Conservation (phyloP, 2,888 invertebrate genomes). For the Caenorhabditis sulstoni region DNA sequence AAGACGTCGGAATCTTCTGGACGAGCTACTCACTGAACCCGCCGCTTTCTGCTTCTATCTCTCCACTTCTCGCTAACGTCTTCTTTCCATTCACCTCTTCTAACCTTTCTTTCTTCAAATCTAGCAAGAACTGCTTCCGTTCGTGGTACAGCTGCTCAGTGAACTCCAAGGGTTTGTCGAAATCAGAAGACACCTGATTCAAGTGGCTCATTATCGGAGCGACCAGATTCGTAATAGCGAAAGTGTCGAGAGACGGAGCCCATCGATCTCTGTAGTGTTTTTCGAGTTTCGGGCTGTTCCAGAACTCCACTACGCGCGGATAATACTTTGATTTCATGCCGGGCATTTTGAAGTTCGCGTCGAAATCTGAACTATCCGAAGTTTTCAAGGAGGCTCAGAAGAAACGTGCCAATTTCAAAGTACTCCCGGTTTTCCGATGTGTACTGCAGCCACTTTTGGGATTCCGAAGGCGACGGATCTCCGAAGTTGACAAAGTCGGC, state of each 20-base stretch:
- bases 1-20: not conserved
- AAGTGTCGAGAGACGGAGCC: slow-evolving; percentile 31
- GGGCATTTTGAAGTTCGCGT: slow-evolving; percentile 57
- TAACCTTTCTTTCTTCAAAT: slow-evolving; percentile 25
- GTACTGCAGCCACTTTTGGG: slow-evolving; percentile 52
- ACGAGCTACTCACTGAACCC: slow-evolving; percentile 34
- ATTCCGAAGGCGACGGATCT: slow-evolving; percentile 44
- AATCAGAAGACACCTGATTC: not conserved
- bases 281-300: slow-evolving; percentile 10
- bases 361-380: slow-evolving; percentile 44
- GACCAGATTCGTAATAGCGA: slow-evolving; percentile 16
- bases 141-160: slow-evolving; percentile 14
- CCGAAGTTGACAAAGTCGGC: slow-evolving; percentile 58
- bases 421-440: slow-evolving; percentile 35
- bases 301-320: slow-evolving; percentile 46
- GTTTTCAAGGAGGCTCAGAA: not conserved
- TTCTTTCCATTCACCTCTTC: not conserved
- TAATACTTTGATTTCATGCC: slow-evolving; percentile 44
- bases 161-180: slow-evolving; percentile 15
- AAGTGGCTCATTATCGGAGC: slow-evolving; percentile 20
- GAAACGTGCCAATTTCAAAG: slow-evolving; percentile 49
- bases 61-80: not conserved
- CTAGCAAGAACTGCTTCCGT: slow-evolving; percentile 25
- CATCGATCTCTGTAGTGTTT: slow-evolving; percentile 16
- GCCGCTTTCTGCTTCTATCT: slow-evolving; percentile 13